These are phyloP conservation scores for Agriopis marginaria DNA, from an alignment of 2,888 invertebrate genomes.

Conservation along the genomic window DNA sequence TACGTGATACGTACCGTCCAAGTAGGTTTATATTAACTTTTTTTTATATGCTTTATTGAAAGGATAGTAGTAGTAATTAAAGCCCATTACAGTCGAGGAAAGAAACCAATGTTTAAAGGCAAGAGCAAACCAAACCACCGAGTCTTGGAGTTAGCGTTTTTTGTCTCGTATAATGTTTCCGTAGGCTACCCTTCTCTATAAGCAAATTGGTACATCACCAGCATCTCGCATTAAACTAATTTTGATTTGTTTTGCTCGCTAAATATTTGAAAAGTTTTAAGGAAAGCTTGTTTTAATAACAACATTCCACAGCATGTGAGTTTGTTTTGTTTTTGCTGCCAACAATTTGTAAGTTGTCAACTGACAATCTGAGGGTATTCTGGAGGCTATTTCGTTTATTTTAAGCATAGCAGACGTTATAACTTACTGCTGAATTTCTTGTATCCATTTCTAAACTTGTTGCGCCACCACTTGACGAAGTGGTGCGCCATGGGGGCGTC, in stretches of 20 bases:
- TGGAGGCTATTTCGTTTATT: conserved; percentile 45
- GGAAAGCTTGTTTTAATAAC: conserved; percentile 18
- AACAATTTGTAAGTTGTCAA: conserved; percentile 43
- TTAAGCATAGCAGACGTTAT: conserved; percentile 22
- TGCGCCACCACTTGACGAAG: conserved; percentile 92
- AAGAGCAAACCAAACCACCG: neutral
- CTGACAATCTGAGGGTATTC: conserved; percentile 33
- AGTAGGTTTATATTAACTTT: too few species aligned
- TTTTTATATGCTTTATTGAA: too few species aligned
- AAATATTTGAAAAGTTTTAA: neutral
- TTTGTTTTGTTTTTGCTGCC: conserved; percentile 45
- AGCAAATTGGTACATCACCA: neutral
- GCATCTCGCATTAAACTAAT: neutral
- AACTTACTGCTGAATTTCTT: conserved; percentile 90
- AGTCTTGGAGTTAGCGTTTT: neutral
- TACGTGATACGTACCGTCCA: too few species aligned
- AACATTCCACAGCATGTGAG: conserved; percentile 34
- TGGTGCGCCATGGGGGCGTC: conserved; percentile 90
- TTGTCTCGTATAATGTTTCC: neutral
- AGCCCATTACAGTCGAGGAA: neutral
- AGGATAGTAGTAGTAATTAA: neutral
- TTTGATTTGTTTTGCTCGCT: neutral
- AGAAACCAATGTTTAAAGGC: neutral
- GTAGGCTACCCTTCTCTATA: neutral
- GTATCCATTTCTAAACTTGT: conserved; percentile 91